Evolutionary conservation across 2,113 vertebrate species (phyloP), one percentile per base, ranked within the genome.

Genomic region (Rousettus leschenaultii): DNA sequence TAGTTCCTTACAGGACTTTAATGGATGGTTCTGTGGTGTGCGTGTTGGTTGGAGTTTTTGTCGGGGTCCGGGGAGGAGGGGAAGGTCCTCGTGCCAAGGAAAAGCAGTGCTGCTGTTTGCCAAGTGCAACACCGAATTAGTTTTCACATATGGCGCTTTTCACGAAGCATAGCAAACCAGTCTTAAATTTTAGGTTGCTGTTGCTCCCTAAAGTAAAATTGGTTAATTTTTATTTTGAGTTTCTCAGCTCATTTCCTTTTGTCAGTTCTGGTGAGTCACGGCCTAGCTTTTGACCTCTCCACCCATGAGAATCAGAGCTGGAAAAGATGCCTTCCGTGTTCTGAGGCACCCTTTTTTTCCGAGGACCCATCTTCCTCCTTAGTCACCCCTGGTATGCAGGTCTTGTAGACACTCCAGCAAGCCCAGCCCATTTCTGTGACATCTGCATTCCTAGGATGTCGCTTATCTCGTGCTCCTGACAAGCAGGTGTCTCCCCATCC

Each of bases 1-100:
- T 78, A 95, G 89, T 87, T 43, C 61, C 79, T 82, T 83, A 61
- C 75, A 95, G 87, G 89, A 92, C 94, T 93, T 94, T 97, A 98
- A 91, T 94, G 83, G 63, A 70, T 59, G 35, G n/a, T 74, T 90
- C 30, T 74, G 61, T 57, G 33, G 0, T 2, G 40, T 80, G 51
- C 77, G n/a, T 18, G 6, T 84, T 89, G 63, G 55, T 97, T 94
- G 95, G 90, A 43, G 48, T 28, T 73, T 73, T 94, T 86, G 18
- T 68, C 28, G 4, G 45, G 30, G 71, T 74, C 51, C 51, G 4
- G 51, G 51, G 51, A 51, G 14, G 18, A 95, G 38, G 38, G 24
- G 78, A 70, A 88, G 89, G 8, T 30, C 73, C 21, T 21, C 57
- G 0, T 94, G 79, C 35, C 91, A 51, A 91, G 96, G 86, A 90